Evolutionary conservation across 2,797 vertebrate species (phyloP).

Genomic region (Pitangus sulphuratus): DNA sequence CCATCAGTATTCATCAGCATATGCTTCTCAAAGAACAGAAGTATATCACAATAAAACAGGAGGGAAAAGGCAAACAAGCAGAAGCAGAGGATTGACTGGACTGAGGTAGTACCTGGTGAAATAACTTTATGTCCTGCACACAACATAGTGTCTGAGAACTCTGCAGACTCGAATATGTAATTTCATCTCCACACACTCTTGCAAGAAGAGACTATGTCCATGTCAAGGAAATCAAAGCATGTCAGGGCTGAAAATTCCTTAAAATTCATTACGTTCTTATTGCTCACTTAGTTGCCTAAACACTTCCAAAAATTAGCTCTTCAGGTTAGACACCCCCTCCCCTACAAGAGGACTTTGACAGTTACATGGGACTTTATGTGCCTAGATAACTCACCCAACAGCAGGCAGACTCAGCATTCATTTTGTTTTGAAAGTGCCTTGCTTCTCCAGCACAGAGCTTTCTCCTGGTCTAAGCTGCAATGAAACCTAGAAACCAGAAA

Average conservation of each 20-base stretch:
- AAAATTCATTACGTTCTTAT: background rate
- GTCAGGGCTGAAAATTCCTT: background rate
- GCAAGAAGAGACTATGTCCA: background rate
- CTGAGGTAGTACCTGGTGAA: background rate
- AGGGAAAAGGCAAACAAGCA: background rate
- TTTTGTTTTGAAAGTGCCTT: background rate
- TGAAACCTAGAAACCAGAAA: background rate
- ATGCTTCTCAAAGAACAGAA: constrained; percentile 23
- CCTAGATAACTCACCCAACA: background rate
- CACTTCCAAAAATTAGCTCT: background rate
- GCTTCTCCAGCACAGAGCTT: background rate
- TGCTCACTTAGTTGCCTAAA: background rate
- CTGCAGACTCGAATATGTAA: background rate
- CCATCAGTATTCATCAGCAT: background rate
- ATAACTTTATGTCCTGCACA: background rate
- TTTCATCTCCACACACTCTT: background rate
- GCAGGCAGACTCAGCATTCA: background rate
- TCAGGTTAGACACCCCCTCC: background rate
- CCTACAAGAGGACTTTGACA: background rate
- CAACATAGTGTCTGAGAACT: background rate
- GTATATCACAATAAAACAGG: constrained; percentile 26
- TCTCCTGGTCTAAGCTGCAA: background rate
- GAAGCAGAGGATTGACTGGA: background rate
- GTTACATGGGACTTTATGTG: background rate
- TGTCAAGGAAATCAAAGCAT: background rate